These are phyloP conservation scores for Azorinus chamasolen DNA, from an alignment of 2,888 invertebrate genomes.

Conservation along the genomic window DNA sequence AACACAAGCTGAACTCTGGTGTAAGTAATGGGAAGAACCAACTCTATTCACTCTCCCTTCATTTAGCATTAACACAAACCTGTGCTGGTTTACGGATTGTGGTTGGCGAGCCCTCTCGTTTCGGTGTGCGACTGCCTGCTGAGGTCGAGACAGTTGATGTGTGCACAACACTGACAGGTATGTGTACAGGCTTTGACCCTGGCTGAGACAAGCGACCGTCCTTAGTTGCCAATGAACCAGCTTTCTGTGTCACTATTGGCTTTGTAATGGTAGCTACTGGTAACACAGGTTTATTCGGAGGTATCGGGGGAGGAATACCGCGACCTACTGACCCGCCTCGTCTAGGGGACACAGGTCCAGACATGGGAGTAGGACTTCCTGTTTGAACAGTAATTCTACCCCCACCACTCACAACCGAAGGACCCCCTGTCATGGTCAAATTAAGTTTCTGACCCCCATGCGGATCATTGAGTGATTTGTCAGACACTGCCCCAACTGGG, in stretches of 20 bases:
- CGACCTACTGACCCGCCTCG: slow-evolving; percentile 73
- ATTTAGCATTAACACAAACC: slow-evolving; percentile 84
- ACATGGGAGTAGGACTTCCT: slow-evolving; percentile 59
- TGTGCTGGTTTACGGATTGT: slow-evolving; percentile 80
- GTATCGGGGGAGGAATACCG: slow-evolving; percentile 84
- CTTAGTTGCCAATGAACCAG: slow-evolving; percentile 54
- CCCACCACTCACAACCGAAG: slow-evolving; percentile 20
- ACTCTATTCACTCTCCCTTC: slow-evolving; percentile 60
- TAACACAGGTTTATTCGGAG: slow-evolving; percentile 85
- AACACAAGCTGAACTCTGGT: no score
- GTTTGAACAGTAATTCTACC: slow-evolving; percentile 79
- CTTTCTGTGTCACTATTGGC: slow-evolving; percentile 66
- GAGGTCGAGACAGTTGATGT: slow-evolving; percentile 55
- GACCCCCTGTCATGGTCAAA: slow-evolving; percentile 33
- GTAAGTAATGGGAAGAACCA: no score
- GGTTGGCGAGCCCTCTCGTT: slow-evolving; percentile 77
- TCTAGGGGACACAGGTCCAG: slow-evolving; percentile 67
- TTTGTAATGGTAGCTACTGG: slow-evolving; percentile 63
- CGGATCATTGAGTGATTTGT: slow-evolving; percentile 53
- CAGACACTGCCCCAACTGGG: slow-evolving; percentile 71
- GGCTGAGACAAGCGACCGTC: slow-evolving; percentile 69
- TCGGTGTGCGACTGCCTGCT: slow-evolving; percentile 66
- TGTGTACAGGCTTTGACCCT: slow-evolving; percentile 76
- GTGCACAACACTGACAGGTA: slow-evolving; percentile 80
- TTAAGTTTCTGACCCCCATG: slow-evolving; percentile 49